Percentiles rank a stretch among this genome's conserved stretches.
phyloP scores from a whole-genome alignment of 2,888 invertebrate species.

The Conistra vaccinii region DNA sequence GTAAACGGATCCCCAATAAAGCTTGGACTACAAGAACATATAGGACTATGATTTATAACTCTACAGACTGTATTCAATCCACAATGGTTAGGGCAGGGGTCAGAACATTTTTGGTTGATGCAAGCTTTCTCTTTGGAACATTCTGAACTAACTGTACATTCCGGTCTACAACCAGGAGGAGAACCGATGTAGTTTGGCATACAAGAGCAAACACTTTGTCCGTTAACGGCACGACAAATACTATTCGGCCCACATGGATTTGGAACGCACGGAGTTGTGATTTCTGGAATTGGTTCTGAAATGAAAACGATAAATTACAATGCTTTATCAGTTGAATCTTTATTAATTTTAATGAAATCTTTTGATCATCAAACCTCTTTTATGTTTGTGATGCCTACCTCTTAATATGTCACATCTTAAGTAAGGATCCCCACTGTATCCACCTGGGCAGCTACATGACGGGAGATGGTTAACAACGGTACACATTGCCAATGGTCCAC shows the following conservation, averaged over 20 bases:
- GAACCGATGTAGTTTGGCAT: slow-evolving; percentile 93
- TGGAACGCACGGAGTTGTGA: slow-evolving; percentile 92
- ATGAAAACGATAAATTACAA: slow-evolving; percentile 37
- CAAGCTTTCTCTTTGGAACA: slow-evolving; percentile 94
- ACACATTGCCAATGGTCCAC: slow-evolving; percentile 93
- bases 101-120: slow-evolving; percentile 93
- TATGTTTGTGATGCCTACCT: slow-evolving; percentile 72
- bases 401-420: slow-evolving; percentile 88
- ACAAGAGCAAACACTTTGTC: slow-evolving; percentile 94
- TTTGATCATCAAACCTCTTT: neutral
- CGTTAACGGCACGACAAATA: slow-evolving; percentile 93
- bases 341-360: neutral
- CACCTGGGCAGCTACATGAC: slow-evolving; percentile 92
- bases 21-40: slow-evolving; percentile 92
- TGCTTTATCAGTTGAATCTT: neutral
- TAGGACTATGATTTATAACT: slow-evolving; percentile 95
- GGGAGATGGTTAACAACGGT: slow-evolving; percentile 93
- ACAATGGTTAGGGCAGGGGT: slow-evolving; percentile 94
- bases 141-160: slow-evolving; percentile 94
- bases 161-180: slow-evolving; percentile 94
- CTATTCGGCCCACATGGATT: slow-evolving; percentile 95
- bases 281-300: slow-evolving; percentile 82
- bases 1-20: slow-evolving; percentile 93
- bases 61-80: slow-evolving; percentile 93
- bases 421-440: slow-evolving; percentile 94